phyloP scores from a whole-genome alignment of 2,113 vertebrate species.

The Rhinopithecus roxellana region DNA sequence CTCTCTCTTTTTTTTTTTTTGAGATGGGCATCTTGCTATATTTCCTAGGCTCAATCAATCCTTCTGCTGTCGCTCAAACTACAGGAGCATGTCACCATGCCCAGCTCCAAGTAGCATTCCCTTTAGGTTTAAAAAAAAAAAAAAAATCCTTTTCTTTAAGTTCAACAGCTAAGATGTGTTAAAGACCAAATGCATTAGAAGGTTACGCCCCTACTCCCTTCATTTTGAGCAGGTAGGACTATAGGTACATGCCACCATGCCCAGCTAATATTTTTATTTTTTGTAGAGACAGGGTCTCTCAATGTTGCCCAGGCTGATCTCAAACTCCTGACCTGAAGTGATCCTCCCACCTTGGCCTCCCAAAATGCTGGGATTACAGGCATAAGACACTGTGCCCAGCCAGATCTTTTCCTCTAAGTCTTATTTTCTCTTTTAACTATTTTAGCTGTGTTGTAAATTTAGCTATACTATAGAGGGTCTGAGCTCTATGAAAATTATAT shows the following conservation, averaged over 20 bases:
- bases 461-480: neutral
- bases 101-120: neutral
- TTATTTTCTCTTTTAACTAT: constrained; percentile 34
- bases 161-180: neutral
- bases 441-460: neutral
- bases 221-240: neutral
- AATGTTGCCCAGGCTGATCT: no score
- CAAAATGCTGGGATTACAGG: no score
- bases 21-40: neutral
- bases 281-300: no score
- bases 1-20: neutral
- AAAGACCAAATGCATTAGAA: constrained; percentile 30
- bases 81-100: no score
- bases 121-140: neutral
- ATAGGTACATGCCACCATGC: no score
- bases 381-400: no score
- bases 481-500: neutral
- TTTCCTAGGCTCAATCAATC: neutral
- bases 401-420: neutral
- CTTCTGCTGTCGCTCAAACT: no score
- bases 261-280: no score
- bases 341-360: no score
- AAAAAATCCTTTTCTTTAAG: constrained; percentile 8
- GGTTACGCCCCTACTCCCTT: neutral
- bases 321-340: no score